These are phyloP conservation scores for Chloroclystis v-ata DNA, from an alignment of 2,888 invertebrate species.

Conservation along the genomic window DNA sequence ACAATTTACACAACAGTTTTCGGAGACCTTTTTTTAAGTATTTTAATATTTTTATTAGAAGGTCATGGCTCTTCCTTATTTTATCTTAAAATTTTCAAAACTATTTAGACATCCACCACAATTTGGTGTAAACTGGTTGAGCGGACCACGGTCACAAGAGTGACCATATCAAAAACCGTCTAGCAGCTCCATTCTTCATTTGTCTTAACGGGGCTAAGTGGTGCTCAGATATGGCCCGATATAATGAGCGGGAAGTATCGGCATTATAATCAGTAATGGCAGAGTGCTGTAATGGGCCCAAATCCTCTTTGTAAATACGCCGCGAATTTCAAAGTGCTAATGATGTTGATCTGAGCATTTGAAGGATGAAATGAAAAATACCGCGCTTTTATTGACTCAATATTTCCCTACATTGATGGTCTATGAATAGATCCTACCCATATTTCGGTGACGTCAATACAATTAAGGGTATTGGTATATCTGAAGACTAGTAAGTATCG, in stretches of 20 bases:
- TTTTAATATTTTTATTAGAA: too few relatives aligned
- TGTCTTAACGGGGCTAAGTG: conserved; percentile 24
- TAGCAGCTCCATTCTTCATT: conserved; percentile 17
- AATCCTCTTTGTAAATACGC: conserved; percentile 14
- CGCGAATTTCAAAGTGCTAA: background rate
- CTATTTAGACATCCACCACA: too few relatives aligned
- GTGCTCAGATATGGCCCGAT: conserved; percentile 20
- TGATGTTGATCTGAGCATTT: conserved; percentile 2
- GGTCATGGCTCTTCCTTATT: too few relatives aligned
- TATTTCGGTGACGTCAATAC: too few relatives aligned
- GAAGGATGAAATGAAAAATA: background rate
- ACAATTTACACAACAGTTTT: too few relatives aligned
- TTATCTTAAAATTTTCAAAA: too few relatives aligned
- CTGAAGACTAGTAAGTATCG: too few relatives aligned
- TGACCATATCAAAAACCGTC: background rate
- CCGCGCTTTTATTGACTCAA: too few relatives aligned
- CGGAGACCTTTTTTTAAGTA: too few relatives aligned
- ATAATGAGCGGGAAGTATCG: conserved; percentile 21
- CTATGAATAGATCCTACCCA: too few relatives aligned
- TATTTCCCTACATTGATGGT: too few relatives aligned
- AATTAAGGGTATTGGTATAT: too few relatives aligned
- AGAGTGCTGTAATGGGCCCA: conserved; percentile 2
- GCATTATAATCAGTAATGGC: conserved; percentile 16
- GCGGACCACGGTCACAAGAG: background rate
- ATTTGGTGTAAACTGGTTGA: background rate